Base-by-base conservation (phyloP, 2,888 invertebrate genomes). In the Idaea biselata region DNA sequence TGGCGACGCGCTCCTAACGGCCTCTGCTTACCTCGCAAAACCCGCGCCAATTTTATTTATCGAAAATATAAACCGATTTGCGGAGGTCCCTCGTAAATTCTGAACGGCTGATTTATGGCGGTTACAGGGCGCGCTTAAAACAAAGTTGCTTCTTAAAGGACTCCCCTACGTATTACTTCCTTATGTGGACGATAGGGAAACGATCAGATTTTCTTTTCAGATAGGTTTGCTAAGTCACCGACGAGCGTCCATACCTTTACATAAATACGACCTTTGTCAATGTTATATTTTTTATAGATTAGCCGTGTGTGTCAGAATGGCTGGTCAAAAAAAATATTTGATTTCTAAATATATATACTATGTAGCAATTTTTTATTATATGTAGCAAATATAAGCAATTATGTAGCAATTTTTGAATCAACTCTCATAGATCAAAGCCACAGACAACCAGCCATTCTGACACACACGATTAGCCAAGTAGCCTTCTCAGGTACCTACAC, bases 31-130 rank as follows among this genome's bases (percentile, higher is more conserved):
- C 91, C 89, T 91, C 86, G 91, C 92, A 90, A 91, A 92, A 91
- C 89, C 89, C 88, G 89, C 88, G 91, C 91, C 91, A 91, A 91
- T 91, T 92, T 91, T 92, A 92, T 92, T 92, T 92, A 92, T 92
- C 92, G 92, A 91, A 91, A 91, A 91, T 92, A 91, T 92, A 92
- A 92, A 91, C 90, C 91, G 91, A 91, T 92, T 91, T 91, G 88
- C 91, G 84, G 88, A 89, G 88, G 87, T 81, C 87, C 87, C 81
- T 89, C 91, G 91, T 91, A 91, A 91, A 91, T 84, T 88, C 86
- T 80, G 83, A 84, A 89, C 83, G 84, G 83, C 83, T 89, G 91
- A 91, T 91, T 91, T 91, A 91, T 90, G 83, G 87, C 87, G 88
- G 87, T 84, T 88, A 87, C 90, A 86, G 82, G 88, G 78, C 88